Evolutionary conservation across 1,140 invertebrate species (phyloP), one percentile per base, ranked within the genome.

Genomic region (Hetaerina americana): DNA sequence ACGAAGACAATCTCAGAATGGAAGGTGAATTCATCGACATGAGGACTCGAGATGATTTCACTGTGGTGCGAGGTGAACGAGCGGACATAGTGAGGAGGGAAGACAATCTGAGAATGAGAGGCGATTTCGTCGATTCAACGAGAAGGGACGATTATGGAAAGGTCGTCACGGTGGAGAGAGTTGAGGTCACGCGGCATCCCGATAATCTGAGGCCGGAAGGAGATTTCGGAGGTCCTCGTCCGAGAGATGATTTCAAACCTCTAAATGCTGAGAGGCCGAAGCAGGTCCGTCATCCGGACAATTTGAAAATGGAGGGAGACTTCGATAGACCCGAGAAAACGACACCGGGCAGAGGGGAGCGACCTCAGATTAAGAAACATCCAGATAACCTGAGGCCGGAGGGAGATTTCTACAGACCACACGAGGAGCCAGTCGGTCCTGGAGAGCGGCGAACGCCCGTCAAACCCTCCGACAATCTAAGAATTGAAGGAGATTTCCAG

Each of bases 21-120:
- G 77, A 82, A 79, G 80, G 87, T 68, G 80, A 83, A 69, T 88
- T 89, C 78, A 83, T 84, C 18, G 70, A 26, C 1, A 66, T 26
- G 1, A 18, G 67, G n/a, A 25, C 67, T 1, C 22, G 49, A 26
- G 69, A 27, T 24, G 72, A 73, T 15, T 73, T 73, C 18, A 22
- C 27, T 10, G 26, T 26, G 26, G 22, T 10, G 5, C 68, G 25
- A 24, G 73, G 72, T 40, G 57, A 74, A 8, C 3, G 66, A 70
- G 73, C 73, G 1, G 26, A 27, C 26, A 68, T 72, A 10, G 67
- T 70, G 12, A 74, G 70, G 28, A 70, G 57, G 29, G 26, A 68
- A 18, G 78, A 79, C 40, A 88, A 88, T 77, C 76, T 89, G 5
- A 81, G 80, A 74, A 84, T 85, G 73, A 86, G 88, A 81, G 87